phyloP scores from a whole-genome alignment of 2,797 vertebrate species.

The Uromys caudimaculatus region DNA sequence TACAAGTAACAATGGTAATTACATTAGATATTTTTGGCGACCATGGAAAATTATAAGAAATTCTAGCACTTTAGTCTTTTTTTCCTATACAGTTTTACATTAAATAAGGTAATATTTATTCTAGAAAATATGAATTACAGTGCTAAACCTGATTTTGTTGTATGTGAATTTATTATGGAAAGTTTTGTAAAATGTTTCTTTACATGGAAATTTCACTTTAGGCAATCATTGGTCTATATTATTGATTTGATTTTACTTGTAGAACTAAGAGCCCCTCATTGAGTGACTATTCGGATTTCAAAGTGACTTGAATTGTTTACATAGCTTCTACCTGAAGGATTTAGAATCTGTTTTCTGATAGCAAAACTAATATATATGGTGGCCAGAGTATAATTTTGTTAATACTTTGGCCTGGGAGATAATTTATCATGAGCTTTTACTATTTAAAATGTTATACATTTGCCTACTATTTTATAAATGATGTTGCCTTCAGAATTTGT shows the following conservation, averaged over 20 bases:
- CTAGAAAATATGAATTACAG: slow-evolving; percentile 78
- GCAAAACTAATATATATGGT: slow-evolving; percentile 81
- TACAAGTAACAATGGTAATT: slow-evolving; percentile 63
- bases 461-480: slow-evolving; percentile 83
- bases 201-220: slow-evolving; percentile 78
- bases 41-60: slow-evolving; percentile 70
- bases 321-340: slow-evolving; percentile 78
- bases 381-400: slow-evolving; percentile 86
- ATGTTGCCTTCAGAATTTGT: slow-evolving; percentile 84
- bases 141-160: slow-evolving; percentile 78
- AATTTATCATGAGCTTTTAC: slow-evolving; percentile 83
- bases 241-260: slow-evolving; percentile 78
- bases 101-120: slow-evolving; percentile 81
- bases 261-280: slow-evolving; percentile 80
- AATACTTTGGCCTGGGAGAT: slow-evolving; percentile 82
- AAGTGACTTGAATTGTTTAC: slow-evolving; percentile 81
- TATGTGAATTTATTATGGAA: slow-evolving; percentile 79
- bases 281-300: slow-evolving; percentile 80
- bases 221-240: slow-evolving; percentile 76
- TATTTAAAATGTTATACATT: slow-evolving; percentile 84
- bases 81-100: slow-evolving; percentile 80
- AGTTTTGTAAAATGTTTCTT: slow-evolving; percentile 80
- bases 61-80: slow-evolving; percentile 80
- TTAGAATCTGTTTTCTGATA: slow-evolving; percentile 80
- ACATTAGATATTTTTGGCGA: slow-evolving; percentile 70